Base-by-base conservation (phyloP, 2,888 invertebrate species). In the Cylindroiulus punctatus region DNA sequence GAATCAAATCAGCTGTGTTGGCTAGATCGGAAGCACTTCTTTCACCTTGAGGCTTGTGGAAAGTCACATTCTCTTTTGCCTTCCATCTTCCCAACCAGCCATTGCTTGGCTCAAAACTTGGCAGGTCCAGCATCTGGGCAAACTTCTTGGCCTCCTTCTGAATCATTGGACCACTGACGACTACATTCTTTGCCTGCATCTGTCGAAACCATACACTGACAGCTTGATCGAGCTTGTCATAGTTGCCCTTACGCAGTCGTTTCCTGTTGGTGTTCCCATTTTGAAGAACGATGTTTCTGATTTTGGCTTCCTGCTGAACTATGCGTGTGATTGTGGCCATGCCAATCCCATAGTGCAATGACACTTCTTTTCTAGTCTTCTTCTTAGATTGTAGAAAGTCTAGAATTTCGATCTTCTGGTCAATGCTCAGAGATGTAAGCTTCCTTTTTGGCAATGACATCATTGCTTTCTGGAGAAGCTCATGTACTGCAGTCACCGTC, bases 51-150 rank as follows among this genome's bases (percentile, higher is more conserved):
- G 47, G 26, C 26, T n/a, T 52, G 8, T 12, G 47, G 26, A 85
- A 85, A 26, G 40, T 85, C 26, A 85, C 26, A 22, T 85, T 85
- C n/a, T 12, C 40, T 14, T 44, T 36, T 4, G 47, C 32, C 47
- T 85, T 85, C 40, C 47, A 86, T 86, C 47, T 85, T 10, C 26
- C 36, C 17, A 86, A 36, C 86, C 86, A 82, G 84, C 86, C 84
- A 47, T 86, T 86, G 26, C 30, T 26, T 12, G 85, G 57, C 19
- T 85, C 26, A 26, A 85, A 85, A 32, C 17, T 32, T n/a, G 7
- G 44, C 26, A 57, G 1, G 19, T 30, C 26, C 65, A 85, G 36
- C 57, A 14, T 65, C 65, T 30, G 14, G 14, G 85, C 57, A 14
- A 85, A 32, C 36, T 85, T 30, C 30, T 30, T 85, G 0, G 85